phyloP scores from a whole-genome alignment of 2,113 vertebrate species.

The Carassius auratus region DNA sequence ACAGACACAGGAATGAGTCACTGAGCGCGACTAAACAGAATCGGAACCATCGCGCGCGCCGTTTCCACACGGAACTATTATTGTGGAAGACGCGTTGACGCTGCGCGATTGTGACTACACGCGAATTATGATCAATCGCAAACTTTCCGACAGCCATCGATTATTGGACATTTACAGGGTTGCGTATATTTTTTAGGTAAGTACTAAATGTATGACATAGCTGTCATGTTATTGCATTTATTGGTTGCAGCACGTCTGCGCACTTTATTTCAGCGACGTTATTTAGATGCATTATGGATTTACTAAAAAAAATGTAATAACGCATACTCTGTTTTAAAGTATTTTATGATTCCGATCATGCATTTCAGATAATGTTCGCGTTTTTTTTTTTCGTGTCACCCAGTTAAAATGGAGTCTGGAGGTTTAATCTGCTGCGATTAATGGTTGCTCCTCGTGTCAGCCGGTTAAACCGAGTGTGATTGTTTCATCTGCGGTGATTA shows the following conservation, averaged over 20 bases:
- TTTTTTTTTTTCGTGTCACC: not conserved
- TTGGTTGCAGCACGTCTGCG: not conserved
- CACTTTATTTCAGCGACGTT: not conserved
- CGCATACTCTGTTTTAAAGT: not conserved
- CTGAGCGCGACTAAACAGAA: no score
- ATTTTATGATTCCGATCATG: not conserved
- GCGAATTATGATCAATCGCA: not conserved
- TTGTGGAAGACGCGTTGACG: conserved; percentile 26
- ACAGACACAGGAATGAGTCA: not conserved
- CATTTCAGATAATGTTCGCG: not conserved
- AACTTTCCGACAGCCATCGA: not conserved
- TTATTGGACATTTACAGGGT: not conserved
- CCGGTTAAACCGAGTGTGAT: not conserved
- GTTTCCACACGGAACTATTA: conserved; percentile 54
- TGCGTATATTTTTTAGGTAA: conserved; percentile 20
- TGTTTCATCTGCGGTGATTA: conserved; percentile 22
- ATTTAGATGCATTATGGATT: not conserved
- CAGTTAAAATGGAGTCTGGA: not conserved
- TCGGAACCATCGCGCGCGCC: not conserved
- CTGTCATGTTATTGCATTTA: rapidly evolving
- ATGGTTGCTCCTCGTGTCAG: not conserved
- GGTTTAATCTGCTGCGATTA: conserved; percentile 8
- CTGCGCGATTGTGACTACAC: not conserved
- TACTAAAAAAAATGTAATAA: not conserved
- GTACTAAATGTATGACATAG: not conserved